These are phyloP conservation scores for Pterostichus madidus DNA, from an alignment of 2,888 invertebrate species.

Conservation along the genomic window DNA sequence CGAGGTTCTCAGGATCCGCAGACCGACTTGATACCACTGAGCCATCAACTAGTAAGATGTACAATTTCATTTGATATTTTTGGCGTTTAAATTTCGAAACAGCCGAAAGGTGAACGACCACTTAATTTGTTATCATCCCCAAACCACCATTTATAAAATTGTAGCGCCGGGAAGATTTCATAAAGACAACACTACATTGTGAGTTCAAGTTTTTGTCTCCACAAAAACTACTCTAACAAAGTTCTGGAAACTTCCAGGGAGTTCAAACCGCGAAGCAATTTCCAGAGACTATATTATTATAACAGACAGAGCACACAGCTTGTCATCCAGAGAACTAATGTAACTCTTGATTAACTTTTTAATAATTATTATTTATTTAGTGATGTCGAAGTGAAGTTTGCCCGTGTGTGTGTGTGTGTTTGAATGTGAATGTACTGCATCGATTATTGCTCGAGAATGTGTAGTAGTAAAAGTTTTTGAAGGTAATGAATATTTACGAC, in stretches of 20 bases:
- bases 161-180: constrained; percentile 1
- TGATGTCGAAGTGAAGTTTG: background rate
- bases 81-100: no score
- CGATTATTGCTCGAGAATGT: background rate
- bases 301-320: constrained; percentile 17
- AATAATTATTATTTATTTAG: constrained; percentile 17
- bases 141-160: constrained; percentile 35
- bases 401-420: background rate
- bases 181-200: constrained; percentile 41
- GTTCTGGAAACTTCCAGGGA: constrained; percentile 23
- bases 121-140: background rate
- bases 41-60: no score
- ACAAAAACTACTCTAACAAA: constrained; percentile 23
- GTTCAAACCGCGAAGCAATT: constrained; percentile 5
- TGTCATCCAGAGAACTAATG: constrained; percentile 19
- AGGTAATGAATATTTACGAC: constrained; percentile 49
- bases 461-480: constrained; percentile 42
- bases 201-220: constrained; percentile 35
- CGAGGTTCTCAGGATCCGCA: no score
- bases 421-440: background rate
- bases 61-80: no score
- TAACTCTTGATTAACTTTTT: constrained; percentile 38
- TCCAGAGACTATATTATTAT: constrained; percentile 7
- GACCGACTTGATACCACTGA: no score
- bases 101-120: constrained; percentile 20